Percentiles rank a stretch among this genome's conserved stretches.
Evolutionary conservation across 2,797 vertebrate genomes (phyloP).

Genomic region (Furcifer pardalis): DNA sequence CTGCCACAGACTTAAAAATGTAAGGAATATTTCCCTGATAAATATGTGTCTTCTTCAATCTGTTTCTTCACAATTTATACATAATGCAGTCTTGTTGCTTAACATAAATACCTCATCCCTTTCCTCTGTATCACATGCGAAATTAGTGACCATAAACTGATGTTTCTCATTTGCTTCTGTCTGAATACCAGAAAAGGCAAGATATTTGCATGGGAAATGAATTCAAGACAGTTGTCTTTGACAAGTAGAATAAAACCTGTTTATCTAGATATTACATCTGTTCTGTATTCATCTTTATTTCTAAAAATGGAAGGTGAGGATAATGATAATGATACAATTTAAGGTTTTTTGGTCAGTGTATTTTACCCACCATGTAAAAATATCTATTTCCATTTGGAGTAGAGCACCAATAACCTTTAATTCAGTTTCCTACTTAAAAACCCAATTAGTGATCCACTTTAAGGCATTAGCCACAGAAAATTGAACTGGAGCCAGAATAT

Average conservation of each 20-base stretch:
- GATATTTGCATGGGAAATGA: background rate
- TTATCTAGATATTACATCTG: conserved; percentile 6
- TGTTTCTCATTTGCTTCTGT: conserved; percentile 18
- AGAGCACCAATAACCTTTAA: background rate
- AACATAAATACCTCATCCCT: conserved; percentile 11
- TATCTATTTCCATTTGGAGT: background rate
- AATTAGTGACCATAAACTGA: background rate
- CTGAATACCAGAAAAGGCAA: background rate
- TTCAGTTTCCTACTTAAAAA: background rate
- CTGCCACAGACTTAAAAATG: background rate
- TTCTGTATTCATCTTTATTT: conserved; percentile 10
- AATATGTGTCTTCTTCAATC: background rate
- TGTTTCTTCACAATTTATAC: background rate
- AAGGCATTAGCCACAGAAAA: background rate
- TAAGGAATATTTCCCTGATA: conserved; percentile 16
- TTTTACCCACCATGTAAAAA: conserved; percentile 12
- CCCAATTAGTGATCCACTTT: background rate
- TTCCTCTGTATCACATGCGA: conserved; percentile 16
- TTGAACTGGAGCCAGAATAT: background rate
- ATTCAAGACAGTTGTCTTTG: background rate
- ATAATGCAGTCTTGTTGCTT: background rate
- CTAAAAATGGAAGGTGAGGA: background rate
- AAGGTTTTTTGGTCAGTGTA: conserved; percentile 1
- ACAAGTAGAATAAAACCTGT: background rate
- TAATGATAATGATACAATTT: background rate